A percentile compares a stretch with the other conserved stretches of the same genome.
These are phyloP conservation scores for Heliconius congener DNA, from an alignment of 1,140 invertebrate species.

Conservation along the genomic window DNA sequence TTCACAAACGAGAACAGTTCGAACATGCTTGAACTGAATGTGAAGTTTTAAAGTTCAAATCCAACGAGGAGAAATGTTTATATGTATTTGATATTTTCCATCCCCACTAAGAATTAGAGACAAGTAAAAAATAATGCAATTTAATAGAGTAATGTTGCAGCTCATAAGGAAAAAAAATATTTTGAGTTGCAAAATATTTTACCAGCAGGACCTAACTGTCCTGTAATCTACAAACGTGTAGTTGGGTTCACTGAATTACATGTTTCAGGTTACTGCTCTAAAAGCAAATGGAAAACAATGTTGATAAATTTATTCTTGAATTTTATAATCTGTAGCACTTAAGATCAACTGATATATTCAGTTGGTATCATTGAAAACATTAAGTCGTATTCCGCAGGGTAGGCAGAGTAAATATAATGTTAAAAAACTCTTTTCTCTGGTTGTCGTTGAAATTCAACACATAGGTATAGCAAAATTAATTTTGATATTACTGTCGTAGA, in stretches of 20 bases:
- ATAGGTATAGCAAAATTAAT: too few relatives aligned
- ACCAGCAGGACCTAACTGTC: slow-evolving; percentile 11
- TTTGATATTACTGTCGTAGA: too few relatives aligned
- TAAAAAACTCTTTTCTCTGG: too few relatives aligned
- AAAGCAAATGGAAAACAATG: slow-evolving; percentile 16
- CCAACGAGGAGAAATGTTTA: too few relatives aligned
- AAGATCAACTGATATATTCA: not conserved
- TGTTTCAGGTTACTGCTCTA: slow-evolving; percentile 23
- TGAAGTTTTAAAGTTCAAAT: too few relatives aligned
- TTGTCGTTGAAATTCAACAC: too few relatives aligned
- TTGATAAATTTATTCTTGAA: not conserved
- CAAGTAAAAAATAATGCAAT: too few relatives aligned
- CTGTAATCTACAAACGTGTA: not conserved
- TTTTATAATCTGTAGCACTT: not conserved
- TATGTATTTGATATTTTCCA: too few relatives aligned
- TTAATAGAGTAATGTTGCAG: not conserved
- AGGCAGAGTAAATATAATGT: too few relatives aligned
- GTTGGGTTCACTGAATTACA: slow-evolving; percentile 35
- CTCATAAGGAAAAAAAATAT: not conserved
- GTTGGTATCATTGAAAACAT: not conserved
- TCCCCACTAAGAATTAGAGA: too few relatives aligned
- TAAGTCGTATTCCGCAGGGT: not conserved
- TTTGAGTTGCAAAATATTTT: not conserved
- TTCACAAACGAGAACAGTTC: too few relatives aligned
- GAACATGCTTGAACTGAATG: too few relatives aligned